A percentile compares a stretch with the other conserved stretches of the same genome.
These are phyloP conservation scores for Tokudaia muenninki DNA, from an alignment of 2,797 vertebrate genomes.

Conservation along the genomic window DNA sequence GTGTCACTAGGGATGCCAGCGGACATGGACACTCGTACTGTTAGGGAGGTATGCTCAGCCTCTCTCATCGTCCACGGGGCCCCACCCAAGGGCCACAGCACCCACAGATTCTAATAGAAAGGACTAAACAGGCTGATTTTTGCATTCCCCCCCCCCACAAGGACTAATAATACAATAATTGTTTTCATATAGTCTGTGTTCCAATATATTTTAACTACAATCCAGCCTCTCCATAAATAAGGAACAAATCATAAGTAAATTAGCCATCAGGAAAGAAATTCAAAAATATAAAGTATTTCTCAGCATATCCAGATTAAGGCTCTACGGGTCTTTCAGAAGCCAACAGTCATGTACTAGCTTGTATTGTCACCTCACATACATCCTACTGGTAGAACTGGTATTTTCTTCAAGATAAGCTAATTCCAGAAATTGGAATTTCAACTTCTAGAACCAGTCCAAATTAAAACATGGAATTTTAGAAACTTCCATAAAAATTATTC, in stretches of 20 bases:
- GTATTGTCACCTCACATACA: not conserved
- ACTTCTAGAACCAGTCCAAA: constrained; percentile 15
- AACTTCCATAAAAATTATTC: constrained; percentile 60
- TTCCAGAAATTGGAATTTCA: constrained; percentile 43
- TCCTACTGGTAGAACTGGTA: not conserved
- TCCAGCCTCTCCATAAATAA: not conserved
- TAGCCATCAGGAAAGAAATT: constrained; percentile 30
- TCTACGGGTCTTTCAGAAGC: not conserved
- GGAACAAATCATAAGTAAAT: not conserved
- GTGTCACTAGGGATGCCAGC: not conserved
- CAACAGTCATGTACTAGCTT: not conserved
- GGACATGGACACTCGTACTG: rapidly evolving
- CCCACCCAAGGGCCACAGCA: not conserved
- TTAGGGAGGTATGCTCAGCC: not conserved
- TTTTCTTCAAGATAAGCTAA: constrained; percentile 41
- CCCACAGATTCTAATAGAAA: not conserved
- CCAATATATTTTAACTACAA: not conserved
- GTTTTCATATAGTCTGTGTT: not conserved
- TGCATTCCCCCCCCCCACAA: not conserved
- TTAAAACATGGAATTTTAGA: constrained; percentile 42
- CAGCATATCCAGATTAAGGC: not conserved
- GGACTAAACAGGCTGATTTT: not conserved
- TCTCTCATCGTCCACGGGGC: not conserved
- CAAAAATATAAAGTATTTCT: constrained; percentile 38
- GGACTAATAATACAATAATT: not conserved